Conservation (phyloP, 2,888 invertebrate genomes). For the Noctua comes region DNA sequence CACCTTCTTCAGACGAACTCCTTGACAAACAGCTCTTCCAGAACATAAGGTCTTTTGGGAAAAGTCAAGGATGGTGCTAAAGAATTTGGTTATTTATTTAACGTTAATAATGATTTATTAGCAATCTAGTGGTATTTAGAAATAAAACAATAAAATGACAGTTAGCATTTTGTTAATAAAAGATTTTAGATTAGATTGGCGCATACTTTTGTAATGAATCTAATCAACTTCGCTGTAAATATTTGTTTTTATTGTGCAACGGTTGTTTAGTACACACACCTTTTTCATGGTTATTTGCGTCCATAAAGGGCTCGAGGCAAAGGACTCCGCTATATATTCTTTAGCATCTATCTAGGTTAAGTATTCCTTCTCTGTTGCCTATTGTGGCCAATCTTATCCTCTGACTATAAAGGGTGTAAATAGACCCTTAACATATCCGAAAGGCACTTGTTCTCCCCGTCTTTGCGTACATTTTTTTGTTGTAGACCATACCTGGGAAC, state of each 20-base stretch:
- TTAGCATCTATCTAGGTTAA: too few species aligned
- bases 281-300: neutral
- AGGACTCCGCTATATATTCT: neutral
- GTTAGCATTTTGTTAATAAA: slow-evolving; percentile 8
- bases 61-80: neutral
- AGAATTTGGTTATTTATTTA: neutral
- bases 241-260: slow-evolving; percentile 32
- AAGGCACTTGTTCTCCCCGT: too few species aligned
- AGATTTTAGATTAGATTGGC: slow-evolving; percentile 28
- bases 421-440: too few species aligned
- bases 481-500: too few species aligned
- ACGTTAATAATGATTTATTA: slow-evolving; percentile 10
- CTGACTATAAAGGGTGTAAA: too few species aligned
- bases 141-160: slow-evolving; percentile 26
- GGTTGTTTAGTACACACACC: slow-evolving; percentile 4
- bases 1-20: neutral
- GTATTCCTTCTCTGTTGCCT: neutral
- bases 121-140: slow-evolving; percentile 29
- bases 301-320: neutral
- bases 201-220: slow-evolving; percentile 29
- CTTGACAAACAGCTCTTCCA: neutral
- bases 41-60: neutral
- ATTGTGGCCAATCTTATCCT: neutral
- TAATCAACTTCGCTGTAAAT: slow-evolving; percentile 22
- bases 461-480: too few species aligned